Evolutionary conservation across 1,140 invertebrate genomes (phyloP).

Genomic region (Palaemon carinicauda): DNA sequence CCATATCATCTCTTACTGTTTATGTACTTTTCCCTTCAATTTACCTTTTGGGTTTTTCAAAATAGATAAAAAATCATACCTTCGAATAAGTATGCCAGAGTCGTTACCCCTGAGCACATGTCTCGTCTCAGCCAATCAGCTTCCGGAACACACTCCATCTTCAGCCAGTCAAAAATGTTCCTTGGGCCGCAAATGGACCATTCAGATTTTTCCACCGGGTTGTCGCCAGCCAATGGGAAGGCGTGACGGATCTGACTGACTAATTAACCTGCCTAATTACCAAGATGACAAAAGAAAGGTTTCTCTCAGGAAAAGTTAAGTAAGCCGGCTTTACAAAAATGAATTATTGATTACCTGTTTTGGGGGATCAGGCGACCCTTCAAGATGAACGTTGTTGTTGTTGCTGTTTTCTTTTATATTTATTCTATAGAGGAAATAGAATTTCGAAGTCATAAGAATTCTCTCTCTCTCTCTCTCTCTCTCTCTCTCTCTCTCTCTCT

Average conservation of each 20-base stretch:
- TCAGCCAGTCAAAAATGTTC: slow-evolving; percentile 34
- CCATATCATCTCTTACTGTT: no score
- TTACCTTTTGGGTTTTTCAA: no score
- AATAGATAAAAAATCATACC: no score
- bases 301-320: slow-evolving; percentile 43
- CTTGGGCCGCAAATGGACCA: neutral
- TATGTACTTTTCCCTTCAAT: no score
- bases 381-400: neutral
- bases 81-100: neutral
- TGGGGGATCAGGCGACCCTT: neutral
- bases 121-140: slow-evolving; percentile 1
- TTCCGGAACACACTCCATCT: neutral
- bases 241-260: slow-evolving; percentile 14
- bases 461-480: slow-evolving; percentile 9
- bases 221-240: slow-evolving; percentile 25
- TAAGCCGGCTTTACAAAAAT: slow-evolving; percentile 52
- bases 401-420: neutral
- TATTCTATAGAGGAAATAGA: neutral
- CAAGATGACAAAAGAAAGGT: slow-evolving; percentile 53
- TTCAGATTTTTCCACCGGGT: neutral
- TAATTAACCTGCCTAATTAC: slow-evolving; percentile 54
- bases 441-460: neutral
- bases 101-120: neutral
- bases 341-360: slow-evolving; percentile 43
- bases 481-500: slow-evolving; percentile 9